Base-by-base conservation (phyloP, 2,113 vertebrate species). In the Cichladusa arquata region DNA sequence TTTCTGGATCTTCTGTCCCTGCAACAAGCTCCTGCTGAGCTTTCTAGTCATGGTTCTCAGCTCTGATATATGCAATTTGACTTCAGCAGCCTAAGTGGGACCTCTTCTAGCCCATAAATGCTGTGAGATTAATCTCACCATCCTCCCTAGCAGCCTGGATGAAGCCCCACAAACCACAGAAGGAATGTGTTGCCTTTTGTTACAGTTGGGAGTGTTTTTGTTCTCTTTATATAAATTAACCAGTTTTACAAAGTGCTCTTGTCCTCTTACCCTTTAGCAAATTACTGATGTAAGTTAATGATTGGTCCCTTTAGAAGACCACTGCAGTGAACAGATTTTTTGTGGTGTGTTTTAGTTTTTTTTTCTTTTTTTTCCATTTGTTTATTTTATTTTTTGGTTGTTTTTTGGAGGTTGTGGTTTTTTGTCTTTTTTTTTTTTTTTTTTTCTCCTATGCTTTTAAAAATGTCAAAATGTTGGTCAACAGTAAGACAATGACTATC, bases 401-500 rank as follows among this genome's bases (percentile, higher is more conserved):
- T 45, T 45, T 42, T 45, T 45, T 20, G 40, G 15, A 42, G 40
- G 44, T 19, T 42, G 42, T 7, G 16, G 42, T 16, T 42, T 42
- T 42, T 42, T 42, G 6, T 42, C 8, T 44, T 44, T 19, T 44
- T 53, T 58, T 38, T 26, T 33, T 33, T 34, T 36, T n/a, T 23
- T 23, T n/a, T 38, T 28, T 24, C 4, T 50, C 18, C 5, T 24
- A 1, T 53, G 31, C 14, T 80, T 53, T 51, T n/a, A 53, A 61
- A 72, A 73, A 29, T 53, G 11, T 54, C 25, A 38, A 6, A 50
- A 4, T 2, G 4, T 48, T 36, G 18, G 28, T 65, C n/a, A 64
- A 45, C 38, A 29, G 1, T n/a, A 42, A 50, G 42, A 31, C 13
- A 38, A 2, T n/a, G 36, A 65, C 7, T 18, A 0, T 45, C 36